Evolutionary conservation across 2,888 invertebrate species (phyloP).

Genomic region (Invenusta paracnida): DNA sequence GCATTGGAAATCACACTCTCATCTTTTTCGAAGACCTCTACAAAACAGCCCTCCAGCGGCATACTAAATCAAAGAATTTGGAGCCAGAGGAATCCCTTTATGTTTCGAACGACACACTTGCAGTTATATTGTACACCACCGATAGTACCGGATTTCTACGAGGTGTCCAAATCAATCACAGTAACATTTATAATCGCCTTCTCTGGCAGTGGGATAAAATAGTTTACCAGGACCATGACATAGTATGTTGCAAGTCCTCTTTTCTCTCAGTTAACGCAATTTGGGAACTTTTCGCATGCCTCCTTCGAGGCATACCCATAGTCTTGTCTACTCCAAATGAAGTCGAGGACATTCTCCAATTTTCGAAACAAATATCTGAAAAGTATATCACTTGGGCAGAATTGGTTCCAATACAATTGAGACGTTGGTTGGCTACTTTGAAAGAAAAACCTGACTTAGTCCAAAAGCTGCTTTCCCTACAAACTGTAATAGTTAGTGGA

Average conservation of each 20-base stretch:
- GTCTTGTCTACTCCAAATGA: constrained; percentile 71
- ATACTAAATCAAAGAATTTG: constrained; percentile 66
- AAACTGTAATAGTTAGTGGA: constrained; percentile 70
- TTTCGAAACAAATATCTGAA: constrained; percentile 69
- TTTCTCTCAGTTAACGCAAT: constrained; percentile 84
- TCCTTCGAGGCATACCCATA: constrained; percentile 71
- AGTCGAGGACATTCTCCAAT: constrained; percentile 73
- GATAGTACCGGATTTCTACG: constrained; percentile 84
- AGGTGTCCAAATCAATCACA: constrained; percentile 76
- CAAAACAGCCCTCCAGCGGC: constrained; percentile 65
- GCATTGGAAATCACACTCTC: background rate
- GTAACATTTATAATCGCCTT: constrained; percentile 68
- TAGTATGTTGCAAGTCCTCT: constrained; percentile 81
- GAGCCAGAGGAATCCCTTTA: constrained; percentile 22
- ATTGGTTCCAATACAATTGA: constrained; percentile 74
- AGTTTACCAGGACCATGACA: constrained; percentile 70
- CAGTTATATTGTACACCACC: constrained; percentile 75
- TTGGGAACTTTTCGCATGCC: constrained; percentile 78
- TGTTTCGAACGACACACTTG: constrained; percentile 36
- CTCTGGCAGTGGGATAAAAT: constrained; percentile 79
- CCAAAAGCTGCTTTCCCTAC: background rate
- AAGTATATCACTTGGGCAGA: constrained; percentile 62
- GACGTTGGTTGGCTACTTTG: constrained; percentile 11
- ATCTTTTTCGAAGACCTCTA: constrained; percentile 36
- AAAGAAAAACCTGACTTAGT: background rate